Conservation (phyloP, 1,140 invertebrate genomes). For the Drosophila parvula region DNA sequence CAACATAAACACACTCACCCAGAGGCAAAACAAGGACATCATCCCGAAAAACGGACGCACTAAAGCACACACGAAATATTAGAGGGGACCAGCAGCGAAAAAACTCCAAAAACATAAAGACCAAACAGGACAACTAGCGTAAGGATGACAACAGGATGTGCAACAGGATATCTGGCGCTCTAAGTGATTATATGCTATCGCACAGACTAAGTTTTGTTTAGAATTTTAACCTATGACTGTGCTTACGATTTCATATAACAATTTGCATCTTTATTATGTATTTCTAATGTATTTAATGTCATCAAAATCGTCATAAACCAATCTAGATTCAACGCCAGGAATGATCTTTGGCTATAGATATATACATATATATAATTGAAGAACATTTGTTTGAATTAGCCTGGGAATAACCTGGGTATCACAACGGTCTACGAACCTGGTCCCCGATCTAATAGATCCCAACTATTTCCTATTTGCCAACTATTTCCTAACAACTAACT, state of each 20-base stretch:
- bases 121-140: slow-evolving; percentile 45
- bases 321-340: too few relatives aligned
- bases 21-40: slow-evolving; percentile 29
- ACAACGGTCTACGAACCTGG: background rate
- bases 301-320: too few relatives aligned
- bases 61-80: slow-evolving; percentile 49
- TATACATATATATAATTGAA: too few relatives aligned
- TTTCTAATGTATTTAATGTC: background rate
- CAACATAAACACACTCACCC: slow-evolving; percentile 72
- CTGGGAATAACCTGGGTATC: too few relatives aligned
- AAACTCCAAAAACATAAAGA: slow-evolving; percentile 26
- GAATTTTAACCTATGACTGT: slow-evolving; percentile 6
- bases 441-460: background rate
- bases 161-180: background rate
- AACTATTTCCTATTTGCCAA: background rate
- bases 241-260: background rate
- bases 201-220: background rate
- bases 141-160: background rate
- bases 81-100: slow-evolving; percentile 18
- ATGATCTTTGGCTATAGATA: too few relatives aligned
- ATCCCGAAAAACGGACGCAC: slow-evolving; percentile 58
- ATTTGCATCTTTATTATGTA: background rate
- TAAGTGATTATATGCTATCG: too few relatives aligned
- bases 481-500: background rate
- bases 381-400: too few relatives aligned